Conservation (phyloP, 2,113 vertebrate genomes). For the Pycnonotus jocosus region DNA sequence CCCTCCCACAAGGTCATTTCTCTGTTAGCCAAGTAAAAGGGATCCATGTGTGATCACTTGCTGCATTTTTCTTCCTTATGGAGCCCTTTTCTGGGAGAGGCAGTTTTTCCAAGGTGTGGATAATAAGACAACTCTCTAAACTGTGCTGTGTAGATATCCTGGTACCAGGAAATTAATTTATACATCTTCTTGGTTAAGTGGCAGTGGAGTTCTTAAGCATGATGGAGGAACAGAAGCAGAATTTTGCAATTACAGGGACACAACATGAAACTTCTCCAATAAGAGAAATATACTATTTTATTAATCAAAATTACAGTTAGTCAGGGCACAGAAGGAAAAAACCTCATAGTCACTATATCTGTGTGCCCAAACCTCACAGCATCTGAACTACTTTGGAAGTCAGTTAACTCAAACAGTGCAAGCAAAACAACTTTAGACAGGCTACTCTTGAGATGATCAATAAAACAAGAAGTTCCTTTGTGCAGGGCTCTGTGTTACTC, state of each 20-base stretch:
- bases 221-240: neutral
- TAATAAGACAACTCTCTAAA: neutral
- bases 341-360: neutral
- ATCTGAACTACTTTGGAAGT: neutral
- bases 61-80: neutral
- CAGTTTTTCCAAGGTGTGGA: neutral
- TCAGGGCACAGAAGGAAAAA: neutral
- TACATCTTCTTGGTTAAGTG: neutral
- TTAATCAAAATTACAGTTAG: neutral
- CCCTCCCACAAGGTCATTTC: conserved; percentile 21
- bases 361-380: neutral
- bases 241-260: neutral
- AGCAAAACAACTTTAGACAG: neutral
- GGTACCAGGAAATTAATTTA: neutral
- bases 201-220: neutral
- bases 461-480: neutral
- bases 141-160: neutral
- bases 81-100: neutral
- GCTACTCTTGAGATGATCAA: neutral
- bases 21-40: neutral
- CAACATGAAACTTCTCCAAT: neutral
- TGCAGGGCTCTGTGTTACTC: neutral
- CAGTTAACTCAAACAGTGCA: neutral
- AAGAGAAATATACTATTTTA: neutral
- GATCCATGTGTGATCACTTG: neutral